These are phyloP conservation scores for Phalacrocorax aristotelis DNA, from an alignment of 2,113 vertebrate genomes.

Conservation along the genomic window DNA sequence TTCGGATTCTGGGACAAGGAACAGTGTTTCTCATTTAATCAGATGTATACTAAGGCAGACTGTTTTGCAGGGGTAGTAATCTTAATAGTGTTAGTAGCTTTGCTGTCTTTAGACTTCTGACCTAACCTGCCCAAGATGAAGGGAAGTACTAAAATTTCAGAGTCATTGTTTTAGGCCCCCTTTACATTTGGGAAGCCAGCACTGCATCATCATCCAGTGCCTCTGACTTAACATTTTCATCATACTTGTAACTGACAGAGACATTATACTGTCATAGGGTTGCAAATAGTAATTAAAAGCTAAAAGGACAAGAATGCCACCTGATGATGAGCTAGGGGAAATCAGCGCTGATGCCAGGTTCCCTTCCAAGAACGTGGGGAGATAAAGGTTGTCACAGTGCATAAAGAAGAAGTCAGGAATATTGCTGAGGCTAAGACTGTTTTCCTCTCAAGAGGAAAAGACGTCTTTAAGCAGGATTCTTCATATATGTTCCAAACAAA, in stretches of 20 bases:
- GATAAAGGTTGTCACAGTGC: neutral
- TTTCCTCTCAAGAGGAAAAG: neutral
- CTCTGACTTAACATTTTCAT: neutral
- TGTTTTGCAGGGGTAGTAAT: neutral
- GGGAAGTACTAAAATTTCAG: neutral
- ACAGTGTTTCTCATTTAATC: neutral
- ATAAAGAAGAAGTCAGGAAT: neutral
- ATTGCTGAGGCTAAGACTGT: neutral
- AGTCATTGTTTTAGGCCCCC: neutral
- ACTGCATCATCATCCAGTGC: neutral
- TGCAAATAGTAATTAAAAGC: neutral
- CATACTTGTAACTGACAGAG: neutral
- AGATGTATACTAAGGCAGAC: neutral
- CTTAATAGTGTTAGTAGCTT: neutral
- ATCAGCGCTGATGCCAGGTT: neutral
- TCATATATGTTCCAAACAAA: neutral
- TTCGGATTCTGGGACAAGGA: neutral
- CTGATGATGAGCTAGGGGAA: neutral
- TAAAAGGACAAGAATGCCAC: neutral
- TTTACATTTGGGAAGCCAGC: neutral
- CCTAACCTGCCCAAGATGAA: neutral
- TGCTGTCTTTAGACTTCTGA: neutral
- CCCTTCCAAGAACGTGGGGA: neutral
- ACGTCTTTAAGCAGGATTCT: neutral
- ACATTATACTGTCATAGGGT: neutral